These are phyloP conservation scores for Oncorhynchus masou DNA, from an alignment of 2,113 vertebrate species.

Conservation along the genomic window DNA sequence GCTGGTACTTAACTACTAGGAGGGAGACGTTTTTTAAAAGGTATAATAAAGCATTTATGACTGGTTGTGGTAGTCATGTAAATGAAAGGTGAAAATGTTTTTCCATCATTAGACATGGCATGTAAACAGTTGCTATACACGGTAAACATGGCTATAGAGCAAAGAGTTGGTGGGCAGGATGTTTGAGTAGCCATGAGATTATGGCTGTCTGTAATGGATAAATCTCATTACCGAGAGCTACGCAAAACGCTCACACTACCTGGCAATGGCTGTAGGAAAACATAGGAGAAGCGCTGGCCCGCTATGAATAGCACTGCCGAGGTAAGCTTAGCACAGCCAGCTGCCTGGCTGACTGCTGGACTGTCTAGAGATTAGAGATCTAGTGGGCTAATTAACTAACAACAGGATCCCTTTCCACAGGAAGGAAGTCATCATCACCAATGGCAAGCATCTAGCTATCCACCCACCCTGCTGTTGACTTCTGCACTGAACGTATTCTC, in stretches of 20 bases:
- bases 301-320: slow-evolving; percentile 63
- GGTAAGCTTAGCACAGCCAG: slow-evolving; percentile 42
- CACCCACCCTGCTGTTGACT: slow-evolving; percentile 12
- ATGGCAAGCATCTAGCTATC: slow-evolving; percentile 23
- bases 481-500: slow-evolving; percentile 9
- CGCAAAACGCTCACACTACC: slow-evolving; percentile 15
- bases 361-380: slow-evolving; percentile 55
- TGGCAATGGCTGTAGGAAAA: slow-evolving; percentile 24
- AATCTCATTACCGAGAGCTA: slow-evolving; percentile 44
- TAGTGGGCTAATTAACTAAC: slow-evolving; percentile 56
- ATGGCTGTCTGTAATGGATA: slow-evolving; percentile 12
- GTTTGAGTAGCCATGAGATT: slow-evolving; percentile 28
- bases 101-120: background rate
- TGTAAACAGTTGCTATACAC: background rate
- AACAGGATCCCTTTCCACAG: slow-evolving; percentile 46
- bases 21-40: background rate
- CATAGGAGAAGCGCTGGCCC: background rate
- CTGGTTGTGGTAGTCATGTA: background rate
- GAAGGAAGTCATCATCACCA: slow-evolving; percentile 59
- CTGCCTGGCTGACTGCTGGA: slow-evolving; percentile 22
- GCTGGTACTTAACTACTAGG: too few species aligned
- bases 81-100: too few species aligned
- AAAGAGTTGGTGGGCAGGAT: background rate
- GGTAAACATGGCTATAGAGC: background rate
- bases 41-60: background rate